Evolutionary conservation across 2,797 vertebrate species (phyloP), one percentile per base, ranked within the genome.

Genomic region (Enteromius unitaeniatus): DNA sequence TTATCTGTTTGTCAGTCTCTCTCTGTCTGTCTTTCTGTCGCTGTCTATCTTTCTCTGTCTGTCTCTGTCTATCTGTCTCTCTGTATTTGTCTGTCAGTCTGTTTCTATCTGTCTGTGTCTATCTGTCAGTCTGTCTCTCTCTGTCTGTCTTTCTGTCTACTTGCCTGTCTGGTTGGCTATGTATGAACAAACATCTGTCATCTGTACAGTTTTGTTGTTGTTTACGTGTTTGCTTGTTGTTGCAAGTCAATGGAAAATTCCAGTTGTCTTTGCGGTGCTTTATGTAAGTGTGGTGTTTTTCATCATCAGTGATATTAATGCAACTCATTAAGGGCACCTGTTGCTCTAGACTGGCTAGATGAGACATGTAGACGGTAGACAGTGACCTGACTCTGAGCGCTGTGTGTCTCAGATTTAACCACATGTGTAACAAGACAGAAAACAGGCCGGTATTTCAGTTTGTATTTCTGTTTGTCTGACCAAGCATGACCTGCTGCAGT

Each of bases 271-370:
- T 75, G 80, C 55, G 31, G 31, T 65, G 53, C 60, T 86, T 60
- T 68, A 53, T 78, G 14, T 74, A 78, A 69, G 49, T 70, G 37
- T 58, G 15, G 11, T 73, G 58, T 72, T 79, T 81, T 75, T 72
- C 73, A 74, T 28, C 3, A 45, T 62, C 65, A 40, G 69, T 74
- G 68, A 77, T 82, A 68, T 0, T 62, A 19, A 26, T 73, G 68
- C 51, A 51, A 23, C 47, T 28, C 31, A 78, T 86, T 80, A 78
- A 69, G 68, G 78, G 58, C 88, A 89, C 83, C 80, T 87, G 86
- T 84, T 77, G 81, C 76, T 83, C 77, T 75, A 84, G 84, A 78
- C 73, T 78, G 47, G 31, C 81, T 34, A 65, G 28, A 83, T 79
- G 72, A 83, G 72, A 81, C 51, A 45, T 6, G 4, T 31, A 53